phyloP scores from a whole-genome alignment of 2,797 vertebrate species.

The Meda fulgida region DNA sequence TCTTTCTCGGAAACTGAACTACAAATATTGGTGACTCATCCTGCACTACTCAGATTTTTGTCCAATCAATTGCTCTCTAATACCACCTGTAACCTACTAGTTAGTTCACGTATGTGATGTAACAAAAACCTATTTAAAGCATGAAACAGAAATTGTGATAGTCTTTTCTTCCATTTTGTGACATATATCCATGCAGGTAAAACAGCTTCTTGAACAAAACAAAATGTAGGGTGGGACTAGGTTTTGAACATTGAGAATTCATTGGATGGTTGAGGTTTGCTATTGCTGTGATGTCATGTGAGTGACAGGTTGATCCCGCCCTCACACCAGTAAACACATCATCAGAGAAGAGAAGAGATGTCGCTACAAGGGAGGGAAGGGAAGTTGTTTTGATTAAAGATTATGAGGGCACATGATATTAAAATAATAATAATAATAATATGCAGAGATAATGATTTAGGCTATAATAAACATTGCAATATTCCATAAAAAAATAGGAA shows the following conservation, averaged over 20 bases:
- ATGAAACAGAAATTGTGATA: too few relatives aligned
- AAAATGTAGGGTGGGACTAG: neutral
- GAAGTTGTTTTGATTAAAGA: neutral
- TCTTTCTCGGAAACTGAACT: neutral
- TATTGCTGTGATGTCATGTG: neutral
- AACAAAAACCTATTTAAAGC: too few relatives aligned
- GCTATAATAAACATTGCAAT: neutral
- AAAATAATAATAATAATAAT: neutral
- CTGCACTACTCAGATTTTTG: neutral
- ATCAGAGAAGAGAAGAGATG: neutral
- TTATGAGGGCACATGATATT: neutral
- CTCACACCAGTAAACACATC: neutral
- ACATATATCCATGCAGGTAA: neutral
- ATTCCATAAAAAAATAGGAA: neutral
- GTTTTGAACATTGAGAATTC: neutral
- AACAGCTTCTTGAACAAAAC: neutral
- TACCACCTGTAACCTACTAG: neutral
- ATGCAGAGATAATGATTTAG: neutral
- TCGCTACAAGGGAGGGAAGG: neutral
- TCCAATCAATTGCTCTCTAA: neutral
- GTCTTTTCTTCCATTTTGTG: too few relatives aligned
- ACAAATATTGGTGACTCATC: neutral
- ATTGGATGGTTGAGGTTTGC: neutral
- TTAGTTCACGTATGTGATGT: neutral
- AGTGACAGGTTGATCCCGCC: neutral